Conservation (phyloP, 2,797 vertebrate species). For the Knipowitschia caucasica region DNA sequence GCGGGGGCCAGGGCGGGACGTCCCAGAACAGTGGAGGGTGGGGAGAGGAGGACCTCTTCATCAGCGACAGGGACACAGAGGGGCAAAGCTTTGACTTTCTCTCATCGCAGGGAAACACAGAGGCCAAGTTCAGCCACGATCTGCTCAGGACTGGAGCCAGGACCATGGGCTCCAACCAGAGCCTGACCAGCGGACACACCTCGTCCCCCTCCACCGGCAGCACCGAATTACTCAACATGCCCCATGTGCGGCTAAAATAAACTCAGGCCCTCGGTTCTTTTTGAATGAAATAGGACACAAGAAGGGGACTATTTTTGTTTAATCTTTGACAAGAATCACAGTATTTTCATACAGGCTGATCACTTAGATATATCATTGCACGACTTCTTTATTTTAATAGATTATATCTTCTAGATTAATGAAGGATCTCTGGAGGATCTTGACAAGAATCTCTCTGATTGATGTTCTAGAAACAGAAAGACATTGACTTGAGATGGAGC, state of each 20-base stretch:
- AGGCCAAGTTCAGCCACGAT: slow-evolving; percentile 81
- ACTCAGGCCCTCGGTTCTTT: slow-evolving; percentile 45
- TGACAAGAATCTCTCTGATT: slow-evolving; percentile 25
- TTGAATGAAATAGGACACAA: slow-evolving; percentile 29
- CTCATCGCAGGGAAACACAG: slow-evolving; percentile 68
- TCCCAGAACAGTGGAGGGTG: slow-evolving; percentile 74
- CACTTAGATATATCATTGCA: slow-evolving; percentile 84
- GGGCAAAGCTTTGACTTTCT: slow-evolving; percentile 79
- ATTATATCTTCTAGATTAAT: slow-evolving; percentile 19
- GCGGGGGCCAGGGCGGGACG: slow-evolving; percentile 33
- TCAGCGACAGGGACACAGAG: slow-evolving; percentile 90
- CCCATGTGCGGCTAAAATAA: slow-evolving; percentile 92
- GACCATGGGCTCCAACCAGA: slow-evolving; percentile 77
- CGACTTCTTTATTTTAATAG: slow-evolving; percentile 74
- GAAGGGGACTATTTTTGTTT: slow-evolving; percentile 23
- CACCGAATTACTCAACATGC: slow-evolving; percentile 84
- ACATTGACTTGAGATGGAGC: slow-evolving; percentile 72
- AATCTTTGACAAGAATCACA: slow-evolving; percentile 63
- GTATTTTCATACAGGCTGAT: slow-evolving; percentile 77
- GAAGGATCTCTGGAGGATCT: slow-evolving; percentile 17
- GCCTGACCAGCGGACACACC: slow-evolving; percentile 59
- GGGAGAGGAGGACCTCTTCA: slow-evolving; percentile 92
- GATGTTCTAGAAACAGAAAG: slow-evolving; percentile 44
- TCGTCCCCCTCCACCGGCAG: slow-evolving; percentile 71
- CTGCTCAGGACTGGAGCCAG: slow-evolving; percentile 87